Percentiles rank a stretch among this genome's conserved stretches.
phyloP scores from a whole-genome alignment of 1,140 invertebrate genomes.

The Listronotus bonariensis region DNA sequence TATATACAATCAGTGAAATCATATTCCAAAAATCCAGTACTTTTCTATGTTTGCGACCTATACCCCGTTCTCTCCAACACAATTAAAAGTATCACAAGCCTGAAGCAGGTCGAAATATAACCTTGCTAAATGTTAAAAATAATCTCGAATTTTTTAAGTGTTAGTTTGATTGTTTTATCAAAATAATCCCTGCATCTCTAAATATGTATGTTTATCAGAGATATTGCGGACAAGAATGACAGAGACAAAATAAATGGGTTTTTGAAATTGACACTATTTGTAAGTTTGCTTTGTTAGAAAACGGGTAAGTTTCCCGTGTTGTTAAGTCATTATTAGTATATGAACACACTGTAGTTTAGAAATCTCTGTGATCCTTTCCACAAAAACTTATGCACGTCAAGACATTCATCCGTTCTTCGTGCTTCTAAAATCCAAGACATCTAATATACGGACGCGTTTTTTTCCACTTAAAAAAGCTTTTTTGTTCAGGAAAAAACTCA shows the following conservation, averaged over 20 bases:
- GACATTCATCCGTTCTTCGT: too few relatives aligned
- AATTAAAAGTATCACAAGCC: conserved; percentile 34
- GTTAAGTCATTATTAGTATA: too few relatives aligned
- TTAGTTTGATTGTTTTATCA: conserved; percentile 9
- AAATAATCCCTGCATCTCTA: conserved; percentile 17
- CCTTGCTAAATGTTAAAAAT: neutral
- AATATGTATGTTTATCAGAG: neutral
- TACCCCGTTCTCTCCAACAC: conserved; percentile 26
- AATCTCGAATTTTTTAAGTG: conserved; percentile 2
- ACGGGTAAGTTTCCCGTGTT: too few relatives aligned
- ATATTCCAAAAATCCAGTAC: neutral
- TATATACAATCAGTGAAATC: neutral
- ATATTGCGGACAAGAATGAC: conserved; percentile 10
- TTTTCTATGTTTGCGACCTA: conserved; percentile 3
- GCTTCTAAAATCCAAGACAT: neutral
- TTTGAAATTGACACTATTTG: too few relatives aligned
- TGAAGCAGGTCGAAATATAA: conserved; percentile 7
- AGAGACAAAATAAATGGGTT: conserved; percentile 1
- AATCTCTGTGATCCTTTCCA: too few relatives aligned
- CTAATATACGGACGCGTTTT: neutral
- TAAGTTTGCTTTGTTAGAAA: too few relatives aligned
- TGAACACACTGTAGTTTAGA: too few relatives aligned
- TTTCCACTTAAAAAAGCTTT: conserved; percentile 23
- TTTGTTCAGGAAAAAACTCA: conserved; percentile 13
- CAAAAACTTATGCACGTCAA: too few relatives aligned